Conservation (phyloP, 2,113 vertebrate genomes). For the Andinoacara biseriatus region DNA sequence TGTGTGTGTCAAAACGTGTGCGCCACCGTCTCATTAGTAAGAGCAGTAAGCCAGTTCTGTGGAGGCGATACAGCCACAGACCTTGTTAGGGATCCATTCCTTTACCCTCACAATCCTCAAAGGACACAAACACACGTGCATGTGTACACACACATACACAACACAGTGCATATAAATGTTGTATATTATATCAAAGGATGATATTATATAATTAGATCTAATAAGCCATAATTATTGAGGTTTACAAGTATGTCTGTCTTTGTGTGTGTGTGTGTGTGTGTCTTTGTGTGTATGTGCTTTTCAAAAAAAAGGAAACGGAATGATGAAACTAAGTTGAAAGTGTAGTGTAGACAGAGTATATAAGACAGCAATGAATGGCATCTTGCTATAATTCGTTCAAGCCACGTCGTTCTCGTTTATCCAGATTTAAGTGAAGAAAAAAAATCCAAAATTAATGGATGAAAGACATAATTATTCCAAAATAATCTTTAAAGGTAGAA, state of each 20-base stretch:
- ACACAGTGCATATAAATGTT: neutral
- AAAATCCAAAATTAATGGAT: neutral
- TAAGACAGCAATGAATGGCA: neutral
- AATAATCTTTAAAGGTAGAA: neutral
- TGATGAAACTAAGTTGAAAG: conserved; percentile 58
- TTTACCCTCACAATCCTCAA: conserved; percentile 16
- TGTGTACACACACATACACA: neutral
- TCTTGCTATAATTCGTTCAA: neutral
- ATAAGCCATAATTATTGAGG: conserved; percentile 13
- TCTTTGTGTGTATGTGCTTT: neutral
- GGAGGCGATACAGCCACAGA: conserved; percentile 17
- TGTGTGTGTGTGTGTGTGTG: neutral
- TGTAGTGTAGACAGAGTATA: conserved; percentile 3
- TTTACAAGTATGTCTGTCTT: neutral
- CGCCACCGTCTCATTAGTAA: conserved; percentile 51
- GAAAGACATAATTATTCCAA: neutral
- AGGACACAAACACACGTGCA: neutral
- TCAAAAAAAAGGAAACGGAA: conserved; percentile 15
- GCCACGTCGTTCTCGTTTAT: neutral
- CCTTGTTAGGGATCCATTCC: conserved; percentile 46
- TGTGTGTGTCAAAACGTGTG: too few species aligned
- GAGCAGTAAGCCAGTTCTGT: conserved; percentile 41
- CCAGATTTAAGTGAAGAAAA: neutral
- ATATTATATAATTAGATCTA: neutral
- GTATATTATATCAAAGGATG: neutral